phyloP scores from a whole-genome alignment of 2,888 invertebrate genomes.

The Apotomis capreana region DNA sequence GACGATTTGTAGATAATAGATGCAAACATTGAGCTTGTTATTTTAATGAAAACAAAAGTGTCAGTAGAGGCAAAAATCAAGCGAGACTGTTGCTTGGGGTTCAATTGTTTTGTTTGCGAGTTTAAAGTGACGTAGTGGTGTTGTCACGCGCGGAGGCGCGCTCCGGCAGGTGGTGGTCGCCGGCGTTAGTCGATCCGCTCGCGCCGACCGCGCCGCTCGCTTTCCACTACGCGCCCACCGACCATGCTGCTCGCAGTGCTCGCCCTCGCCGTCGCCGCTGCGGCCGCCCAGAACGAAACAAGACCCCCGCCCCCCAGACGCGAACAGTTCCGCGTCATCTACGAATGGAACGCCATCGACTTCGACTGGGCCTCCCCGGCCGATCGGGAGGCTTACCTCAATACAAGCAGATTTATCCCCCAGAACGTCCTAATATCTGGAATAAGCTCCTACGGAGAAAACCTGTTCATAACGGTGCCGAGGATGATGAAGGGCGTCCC shows the following conservation, averaged over 20 bases:
- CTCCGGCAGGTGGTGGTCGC: conserved; percentile 51
- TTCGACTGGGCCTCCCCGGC: conserved; percentile 86
- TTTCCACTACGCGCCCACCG: conserved; percentile 50
- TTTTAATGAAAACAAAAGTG: conserved; percentile 25
- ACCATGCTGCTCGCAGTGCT: conserved; percentile 66
- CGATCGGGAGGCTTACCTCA: conserved; percentile 79
- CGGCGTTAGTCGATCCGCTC: conserved; percentile 68
- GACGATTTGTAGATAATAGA: neutral
- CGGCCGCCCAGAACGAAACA: conserved; percentile 71
- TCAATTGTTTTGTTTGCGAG: conserved; percentile 55
- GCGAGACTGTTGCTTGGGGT: conserved; percentile 49
- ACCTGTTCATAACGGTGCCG: conserved; percentile 87
- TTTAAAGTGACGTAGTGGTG: conserved; percentile 56
- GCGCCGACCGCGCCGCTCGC: conserved; percentile 72
- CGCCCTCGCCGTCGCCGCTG: conserved; percentile 66
- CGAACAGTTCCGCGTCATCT: conserved; percentile 86
- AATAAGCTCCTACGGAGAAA: conserved; percentile 86
- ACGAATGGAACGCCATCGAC: conserved; percentile 89
- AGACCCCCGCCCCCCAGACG: conserved; percentile 64
- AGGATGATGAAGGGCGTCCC: conserved; percentile 88
- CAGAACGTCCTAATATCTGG: conserved; percentile 87
- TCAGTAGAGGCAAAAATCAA: conserved; percentile 45
- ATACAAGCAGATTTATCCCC: conserved; percentile 84
- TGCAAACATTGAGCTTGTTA: conserved; percentile 20
- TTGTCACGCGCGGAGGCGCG: conserved; percentile 57